phyloP scores from a whole-genome alignment of 2,888 invertebrate genomes.

The Meteorus cinctellus region DNA sequence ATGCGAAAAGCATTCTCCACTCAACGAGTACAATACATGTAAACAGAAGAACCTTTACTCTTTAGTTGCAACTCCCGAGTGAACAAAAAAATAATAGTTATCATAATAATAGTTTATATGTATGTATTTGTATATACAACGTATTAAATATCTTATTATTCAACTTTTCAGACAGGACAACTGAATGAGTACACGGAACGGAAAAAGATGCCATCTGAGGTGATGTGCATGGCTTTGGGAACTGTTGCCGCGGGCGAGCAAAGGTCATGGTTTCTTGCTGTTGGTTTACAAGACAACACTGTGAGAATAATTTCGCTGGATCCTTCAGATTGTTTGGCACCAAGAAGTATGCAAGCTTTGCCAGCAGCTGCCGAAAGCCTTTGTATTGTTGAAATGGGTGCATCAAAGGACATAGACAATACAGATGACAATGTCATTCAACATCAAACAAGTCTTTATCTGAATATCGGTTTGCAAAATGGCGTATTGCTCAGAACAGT shows the following conservation, averaged over 20 bases:
- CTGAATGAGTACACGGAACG: constrained; percentile 98
- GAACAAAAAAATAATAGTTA: constrained; percentile 42
- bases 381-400: constrained; percentile 95
- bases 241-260: constrained; percentile 97
- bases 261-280: constrained; percentile 95
- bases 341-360: constrained; percentile 96
- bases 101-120: constrained; percentile 1
- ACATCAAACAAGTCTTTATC: constrained; percentile 85
- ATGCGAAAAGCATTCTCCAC: constrained; percentile 62
- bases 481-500: constrained; percentile 95
- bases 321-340: constrained; percentile 95
- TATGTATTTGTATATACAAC: constrained; percentile 16
- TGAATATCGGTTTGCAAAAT: constrained; percentile 98
- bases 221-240: constrained; percentile 98
- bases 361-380: constrained; percentile 97
- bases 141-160: constrained; percentile 24
- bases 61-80: constrained; percentile 39
- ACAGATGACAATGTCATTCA: constrained; percentile 77
- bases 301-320: constrained; percentile 98
- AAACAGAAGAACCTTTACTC: constrained; percentile 45
- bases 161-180: constrained; percentile 88
- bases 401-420: constrained; percentile 76
- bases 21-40: constrained; percentile 42
- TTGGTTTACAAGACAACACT: constrained; percentile 96
- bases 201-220: constrained; percentile 96